Percentiles rank a stretch among this genome's conserved stretches.
These are phyloP conservation scores for Strongylocentrotus purpuratus DNA, from an alignment of 35 echinoderm and acorn worm species.

Conservation along the genomic window DNA sequence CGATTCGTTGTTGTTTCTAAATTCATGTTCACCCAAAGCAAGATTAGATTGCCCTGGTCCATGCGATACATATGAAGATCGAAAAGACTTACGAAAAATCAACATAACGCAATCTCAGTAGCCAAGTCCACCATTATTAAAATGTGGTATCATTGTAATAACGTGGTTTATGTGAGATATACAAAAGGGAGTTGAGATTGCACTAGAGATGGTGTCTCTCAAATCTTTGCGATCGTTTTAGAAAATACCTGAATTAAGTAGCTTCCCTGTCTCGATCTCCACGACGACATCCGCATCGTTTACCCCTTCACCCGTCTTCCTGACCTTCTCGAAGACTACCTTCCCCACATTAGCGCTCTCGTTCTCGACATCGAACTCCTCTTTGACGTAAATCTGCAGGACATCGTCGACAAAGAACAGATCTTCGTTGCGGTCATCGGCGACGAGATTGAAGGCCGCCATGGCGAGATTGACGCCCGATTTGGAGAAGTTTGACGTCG, in stretches of 20 bases:
- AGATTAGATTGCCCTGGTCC: too few relatives aligned
- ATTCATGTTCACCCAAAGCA: too few relatives aligned
- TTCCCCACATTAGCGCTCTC: neutral
- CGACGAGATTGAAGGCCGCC: constrained; percentile 24
- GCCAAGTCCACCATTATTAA: too few relatives aligned
- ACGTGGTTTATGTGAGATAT: too few relatives aligned
- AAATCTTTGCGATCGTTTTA: too few relatives aligned
- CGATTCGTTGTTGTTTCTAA: too few relatives aligned
- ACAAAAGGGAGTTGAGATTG: too few relatives aligned
- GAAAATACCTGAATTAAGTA: neutral
- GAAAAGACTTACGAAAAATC: too few relatives aligned
- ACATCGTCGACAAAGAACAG: neutral
- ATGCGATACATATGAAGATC: too few relatives aligned
- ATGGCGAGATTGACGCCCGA: neutral
- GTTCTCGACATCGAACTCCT: neutral
- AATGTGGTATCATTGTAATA: too few relatives aligned
- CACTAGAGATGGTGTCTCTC: too few relatives aligned
- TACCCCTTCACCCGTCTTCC: neutral
- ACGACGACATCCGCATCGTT: neutral
- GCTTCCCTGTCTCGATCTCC: constrained; percentile 10
- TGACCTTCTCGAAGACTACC: neutral
- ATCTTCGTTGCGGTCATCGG: neutral
- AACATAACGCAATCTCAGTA: too few relatives aligned
- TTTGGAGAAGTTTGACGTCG: constrained; percentile 21
- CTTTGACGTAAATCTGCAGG: neutral